A percentile compares a stretch with the other conserved stretches of the same genome.
phyloP scores from a whole-genome alignment of 2,797 vertebrate genomes.

The Brachyrhaphis roseni region DNA sequence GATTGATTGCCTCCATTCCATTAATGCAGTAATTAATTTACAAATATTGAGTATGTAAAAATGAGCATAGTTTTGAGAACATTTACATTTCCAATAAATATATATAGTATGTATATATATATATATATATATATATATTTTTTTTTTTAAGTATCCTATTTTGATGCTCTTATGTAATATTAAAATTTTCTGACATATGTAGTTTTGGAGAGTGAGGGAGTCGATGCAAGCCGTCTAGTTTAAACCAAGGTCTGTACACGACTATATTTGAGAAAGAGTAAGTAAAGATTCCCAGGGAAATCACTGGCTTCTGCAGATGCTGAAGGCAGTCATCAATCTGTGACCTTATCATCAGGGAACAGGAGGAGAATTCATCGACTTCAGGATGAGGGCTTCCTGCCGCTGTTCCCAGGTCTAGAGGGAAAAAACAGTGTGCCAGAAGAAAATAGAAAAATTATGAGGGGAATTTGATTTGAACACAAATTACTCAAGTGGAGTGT shows the following conservation, averaged over 20 bases:
- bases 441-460: conserved; percentile 72
- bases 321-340: conserved; percentile 79
- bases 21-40: neutral
- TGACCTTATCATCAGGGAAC: conserved; percentile 74
- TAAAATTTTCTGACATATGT: neutral
- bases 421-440: conserved; percentile 50
- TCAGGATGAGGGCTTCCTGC: conserved; percentile 64
- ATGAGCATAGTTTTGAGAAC: neutral
- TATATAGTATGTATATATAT: too few species aligned
- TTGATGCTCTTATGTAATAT: neutral
- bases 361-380: conserved; percentile 71
- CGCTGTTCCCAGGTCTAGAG: conserved; percentile 45
- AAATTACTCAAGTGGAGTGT: conserved; percentile 39
- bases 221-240: neutral
- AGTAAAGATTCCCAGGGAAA: conserved; percentile 77
- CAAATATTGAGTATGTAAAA: neutral
- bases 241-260: conserved; percentile 23
- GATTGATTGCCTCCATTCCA: neutral
- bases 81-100: neutral
- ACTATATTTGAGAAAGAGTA: conserved; percentile 58
- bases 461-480: conserved; percentile 71
- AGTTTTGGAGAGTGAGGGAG: neutral
- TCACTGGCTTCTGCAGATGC: conserved; percentile 56
- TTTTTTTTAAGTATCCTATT: neutral
- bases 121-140: too few species aligned